Conservation (phyloP, 2,888 invertebrate genomes). For the Tryphoninae sp. region DNA sequence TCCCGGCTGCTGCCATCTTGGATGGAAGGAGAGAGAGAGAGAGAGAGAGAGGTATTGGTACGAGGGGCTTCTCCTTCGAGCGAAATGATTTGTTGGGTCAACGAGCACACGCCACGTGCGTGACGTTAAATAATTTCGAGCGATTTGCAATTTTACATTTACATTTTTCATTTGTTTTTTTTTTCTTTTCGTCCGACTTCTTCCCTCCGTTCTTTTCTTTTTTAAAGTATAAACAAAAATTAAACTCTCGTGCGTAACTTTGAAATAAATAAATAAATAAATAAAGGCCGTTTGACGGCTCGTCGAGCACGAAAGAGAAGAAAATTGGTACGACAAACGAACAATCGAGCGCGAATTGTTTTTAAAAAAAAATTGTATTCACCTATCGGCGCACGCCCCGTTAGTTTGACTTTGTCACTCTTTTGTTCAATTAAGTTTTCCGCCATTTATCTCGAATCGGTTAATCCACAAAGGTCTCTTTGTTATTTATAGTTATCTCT, state of each 20-base stretch:
- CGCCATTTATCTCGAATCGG: not conserved
- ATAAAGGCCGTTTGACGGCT: constrained; percentile 33
- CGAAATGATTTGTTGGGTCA: constrained; percentile 62
- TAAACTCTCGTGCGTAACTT: constrained; percentile 3
- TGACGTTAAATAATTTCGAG: constrained; percentile 63
- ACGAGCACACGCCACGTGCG: constrained; percentile 60
- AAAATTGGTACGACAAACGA: constrained; percentile 16
- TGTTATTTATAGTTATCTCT: no score
- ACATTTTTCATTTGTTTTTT: constrained; percentile 22
- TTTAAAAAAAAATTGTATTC: no score
- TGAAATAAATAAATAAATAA: constrained; percentile 51
- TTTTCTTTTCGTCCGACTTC: constrained; percentile 30
- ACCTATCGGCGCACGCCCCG: no score
- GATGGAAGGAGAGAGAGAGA: not conserved
- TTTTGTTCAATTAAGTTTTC: not conserved
- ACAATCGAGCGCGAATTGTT: no score
- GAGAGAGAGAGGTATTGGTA: not conserved
- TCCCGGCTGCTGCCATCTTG: constrained; percentile 43
- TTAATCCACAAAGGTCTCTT: no score
- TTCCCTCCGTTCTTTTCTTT: constrained; percentile 1
- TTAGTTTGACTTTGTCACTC: not conserved
- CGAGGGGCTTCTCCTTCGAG: constrained; percentile 38
- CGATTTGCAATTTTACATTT: constrained; percentile 41
- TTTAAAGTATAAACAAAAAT: constrained; percentile 22
- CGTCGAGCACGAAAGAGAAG: not conserved